Evolutionary conservation across 1,140 invertebrate species (phyloP), one percentile per base, ranked within the genome.

Genomic region (Drosophila virilis): DNA sequence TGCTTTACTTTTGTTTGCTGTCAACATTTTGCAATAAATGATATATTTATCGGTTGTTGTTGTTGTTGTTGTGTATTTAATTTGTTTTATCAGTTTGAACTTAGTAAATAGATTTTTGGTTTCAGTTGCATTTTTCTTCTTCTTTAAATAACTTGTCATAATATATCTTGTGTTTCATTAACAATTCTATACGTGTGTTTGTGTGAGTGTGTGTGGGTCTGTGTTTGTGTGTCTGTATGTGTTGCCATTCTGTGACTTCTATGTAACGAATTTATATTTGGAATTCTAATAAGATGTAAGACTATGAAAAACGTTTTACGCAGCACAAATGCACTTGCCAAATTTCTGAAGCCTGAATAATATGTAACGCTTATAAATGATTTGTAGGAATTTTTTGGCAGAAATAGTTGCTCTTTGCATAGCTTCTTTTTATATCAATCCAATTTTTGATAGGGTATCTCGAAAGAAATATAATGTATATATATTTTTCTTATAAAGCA

Each of bases 21-120:
- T 86, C 70, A 81, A 74, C 73, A 82, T 90, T 64, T 85, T 90
- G 65, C 74, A 85, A 81, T 90, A 85, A 90, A 90, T 90, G 75
- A 86, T 90, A 86, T 85, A 77, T 73, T 61, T 73, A 69, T 58
- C 68, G 82, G 67, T 67, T 82, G 67, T 82, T 88, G 67, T 67
- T 82, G 67, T 82, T 85, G 61, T 40, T 80, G 50, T 57, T 72
- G 74, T 82, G 82, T 86, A 73, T 77, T 84, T 67, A 70, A 71
- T 50, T 86, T 78, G 64, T 76, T 64, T 73, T 83, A 64, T 79
- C 72, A 68, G 76, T 80, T 83, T 71, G 69, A 89, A 84, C 80
- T 78, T 79, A 84, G 69, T 78, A 72, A 79, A 77, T 90, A 90
- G 79, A 69, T 74, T 65, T 67, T 70, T 59, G 54, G 50, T 61